Base-by-base conservation (phyloP, 2,797 vertebrate genomes). In the Coregonus sp. region DNA sequence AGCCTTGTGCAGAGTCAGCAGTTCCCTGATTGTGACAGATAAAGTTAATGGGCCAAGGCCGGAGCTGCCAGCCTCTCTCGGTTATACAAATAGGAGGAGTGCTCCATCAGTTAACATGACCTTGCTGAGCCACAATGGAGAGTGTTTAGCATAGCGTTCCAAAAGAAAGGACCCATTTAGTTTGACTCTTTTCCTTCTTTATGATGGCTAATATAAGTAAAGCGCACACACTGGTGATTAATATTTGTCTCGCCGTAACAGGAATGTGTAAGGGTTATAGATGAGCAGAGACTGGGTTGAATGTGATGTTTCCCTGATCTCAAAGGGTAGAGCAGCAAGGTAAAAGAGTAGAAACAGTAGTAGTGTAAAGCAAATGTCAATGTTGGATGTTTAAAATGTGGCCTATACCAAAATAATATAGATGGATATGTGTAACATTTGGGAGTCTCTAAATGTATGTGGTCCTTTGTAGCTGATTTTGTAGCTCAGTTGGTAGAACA, bases 21-120 rank as follows among this genome's bases (percentile, higher is more conserved):
- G 66, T 69, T 73, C 65, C 31, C 76, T 81, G 81, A 86, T 84
- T 78, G 80, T 84, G 83, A 86, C 78, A 80, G 74, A 80, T 85
- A 82, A 84, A 85, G 77, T 82, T 86, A 87, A 90, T 87, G 84
- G 82, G 63, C 73, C 83, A 81, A 85, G 56, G 82, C 66, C 66
- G 76, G 72, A 85, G 78, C 74, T 82, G 78, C 77, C 83, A 84
- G 75, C 66, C 79, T n/a, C 73, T 82, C 74, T 88, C 76, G 80
- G 74, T 84, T 84, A 84, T 84, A 81, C 81, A 86, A 83, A 89
- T 78, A 75, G 70, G 56, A 82, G 52, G 71, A 56, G 78, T 79
- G 79, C 83, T 81, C 52, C 70, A 59, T 40, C 18, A 50, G 66
- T 84, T 88, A 67, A 47, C 29, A 78, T 77, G 83, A 81, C 84